Base-by-base conservation (phyloP, 2,888 invertebrate genomes). In the Neuroscelio doddi region DNA sequence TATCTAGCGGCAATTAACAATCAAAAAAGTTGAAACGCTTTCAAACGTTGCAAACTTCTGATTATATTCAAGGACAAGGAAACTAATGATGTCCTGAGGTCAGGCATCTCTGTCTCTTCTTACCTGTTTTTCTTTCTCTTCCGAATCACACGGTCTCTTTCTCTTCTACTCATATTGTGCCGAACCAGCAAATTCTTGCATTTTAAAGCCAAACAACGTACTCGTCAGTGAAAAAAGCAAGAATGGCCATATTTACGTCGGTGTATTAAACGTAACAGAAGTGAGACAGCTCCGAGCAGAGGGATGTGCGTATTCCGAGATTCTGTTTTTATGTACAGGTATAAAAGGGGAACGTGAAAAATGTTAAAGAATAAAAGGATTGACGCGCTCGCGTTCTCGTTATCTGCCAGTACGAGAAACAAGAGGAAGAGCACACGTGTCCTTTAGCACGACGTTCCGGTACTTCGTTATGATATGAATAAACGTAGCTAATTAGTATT, bases 361-460 rank as follows among this genome's bases (percentile, higher is more conserved):
- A 26, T 44, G 44, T 29, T 15, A 15, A 14, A 15, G 27, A 29
- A 44, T 44, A 44, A 44, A 44, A 44, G 27, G 15, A 27, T 9
- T 44, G 15, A 27, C 44, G 29, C 15, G 44, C 41, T 10, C 41
- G 14, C 41, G 12, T 14, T 24, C 24, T 24, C 41, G 24, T 24
- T 44, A 44, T 44, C 14, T 10, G 14, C 29, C 2, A 29, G 14
- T 12, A 21, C 27, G 44, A 44, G 14, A 9, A 12, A 14, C 3
- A 15, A 14, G 27, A 14, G 27, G 29, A 15, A 15, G 8, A 16
- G 21, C 21, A 21, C 21, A 5, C 41, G 41, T 16, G 41, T 41
- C 10, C 41, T 26, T 41, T 26, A 17, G 14, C 21, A 27, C n/a
- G 46, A 52, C 41, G 51, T 63, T 63, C 24, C 16, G 41, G 10